Evolutionary conservation across 2,113 vertebrate species (phyloP).

Genomic region (Lophotis ruficrista): DNA sequence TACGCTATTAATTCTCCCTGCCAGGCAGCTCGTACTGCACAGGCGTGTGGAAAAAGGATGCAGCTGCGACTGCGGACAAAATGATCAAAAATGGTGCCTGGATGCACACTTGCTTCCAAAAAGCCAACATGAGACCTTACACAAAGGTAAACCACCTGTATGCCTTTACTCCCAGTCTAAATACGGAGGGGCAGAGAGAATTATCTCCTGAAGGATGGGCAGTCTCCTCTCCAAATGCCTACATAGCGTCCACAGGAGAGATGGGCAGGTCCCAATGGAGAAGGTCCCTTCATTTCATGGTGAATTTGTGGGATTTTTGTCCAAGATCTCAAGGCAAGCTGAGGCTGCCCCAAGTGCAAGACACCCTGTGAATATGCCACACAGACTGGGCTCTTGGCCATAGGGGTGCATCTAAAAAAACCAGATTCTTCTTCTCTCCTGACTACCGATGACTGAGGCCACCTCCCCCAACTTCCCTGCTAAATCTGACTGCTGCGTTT

Average conservation of each 20-base stretch:
- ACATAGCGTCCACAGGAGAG: accelerated
- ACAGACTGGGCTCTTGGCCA: not conserved
- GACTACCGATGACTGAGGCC: not conserved
- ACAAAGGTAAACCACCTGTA: not conserved
- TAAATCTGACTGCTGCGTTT: not conserved
- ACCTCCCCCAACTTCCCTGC: not conserved
- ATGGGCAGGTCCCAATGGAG: not conserved
- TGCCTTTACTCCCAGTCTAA: not conserved
- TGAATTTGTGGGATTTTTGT: not conserved
- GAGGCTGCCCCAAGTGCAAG: not conserved
- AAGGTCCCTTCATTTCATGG: not conserved
- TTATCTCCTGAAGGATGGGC: accelerated
- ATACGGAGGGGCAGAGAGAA: not conserved
- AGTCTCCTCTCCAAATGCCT: not conserved
- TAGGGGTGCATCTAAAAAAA: not conserved
- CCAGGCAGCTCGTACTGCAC: not conserved
- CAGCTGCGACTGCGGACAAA: not conserved
- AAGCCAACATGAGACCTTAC: accelerated
- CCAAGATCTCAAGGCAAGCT: not conserved
- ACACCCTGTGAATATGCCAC: not conserved
- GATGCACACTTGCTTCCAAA: not conserved
- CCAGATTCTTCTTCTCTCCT: not conserved
- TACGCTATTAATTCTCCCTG: not conserved
- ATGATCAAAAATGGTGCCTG: not conserved
- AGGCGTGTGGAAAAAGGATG: not conserved